Conservation (phyloP, 2,888 invertebrate genomes). For the Lasioglossum leucozonium region DNA sequence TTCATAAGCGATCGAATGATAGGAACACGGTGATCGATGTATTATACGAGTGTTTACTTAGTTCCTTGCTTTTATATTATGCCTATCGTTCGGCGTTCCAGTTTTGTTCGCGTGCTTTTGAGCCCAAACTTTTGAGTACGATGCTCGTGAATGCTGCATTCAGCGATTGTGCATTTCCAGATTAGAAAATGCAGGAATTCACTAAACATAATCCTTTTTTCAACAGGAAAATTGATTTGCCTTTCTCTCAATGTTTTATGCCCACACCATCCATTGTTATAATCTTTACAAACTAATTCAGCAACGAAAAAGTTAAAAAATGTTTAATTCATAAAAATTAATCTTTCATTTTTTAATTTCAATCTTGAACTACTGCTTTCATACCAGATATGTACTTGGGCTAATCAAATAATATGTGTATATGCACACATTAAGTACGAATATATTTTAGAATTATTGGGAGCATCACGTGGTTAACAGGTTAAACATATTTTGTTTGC, state of each 20-base stretch:
- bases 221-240: not conserved
- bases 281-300: not conserved
- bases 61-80: not conserved
- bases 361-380: too few relatives aligned
- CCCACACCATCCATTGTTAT: not conserved
- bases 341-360: not conserved
- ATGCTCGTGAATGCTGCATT: conserved; percentile 9
- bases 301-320: not conserved
- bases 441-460: too few relatives aligned
- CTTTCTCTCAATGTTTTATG: not conserved
- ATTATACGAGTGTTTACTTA: conserved; percentile 3
- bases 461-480: too few relatives aligned
- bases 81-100: not conserved
- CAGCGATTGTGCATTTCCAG: conserved; percentile 10
- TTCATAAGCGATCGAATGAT: not conserved
- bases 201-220: conserved; percentile 17
- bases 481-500: too few relatives aligned
- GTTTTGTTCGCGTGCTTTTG: conserved; percentile 5
- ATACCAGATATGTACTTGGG: too few relatives aligned
- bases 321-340: too few relatives aligned
- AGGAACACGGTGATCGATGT: not conserved
- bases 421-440: too few relatives aligned
- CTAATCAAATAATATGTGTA: too few relatives aligned
- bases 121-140: conserved; percentile 13
- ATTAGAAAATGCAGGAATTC: conserved; percentile 23